These are phyloP conservation scores for Hippolais icterina DNA, from an alignment of 2,113 vertebrate species.

Conservation along the genomic window DNA sequence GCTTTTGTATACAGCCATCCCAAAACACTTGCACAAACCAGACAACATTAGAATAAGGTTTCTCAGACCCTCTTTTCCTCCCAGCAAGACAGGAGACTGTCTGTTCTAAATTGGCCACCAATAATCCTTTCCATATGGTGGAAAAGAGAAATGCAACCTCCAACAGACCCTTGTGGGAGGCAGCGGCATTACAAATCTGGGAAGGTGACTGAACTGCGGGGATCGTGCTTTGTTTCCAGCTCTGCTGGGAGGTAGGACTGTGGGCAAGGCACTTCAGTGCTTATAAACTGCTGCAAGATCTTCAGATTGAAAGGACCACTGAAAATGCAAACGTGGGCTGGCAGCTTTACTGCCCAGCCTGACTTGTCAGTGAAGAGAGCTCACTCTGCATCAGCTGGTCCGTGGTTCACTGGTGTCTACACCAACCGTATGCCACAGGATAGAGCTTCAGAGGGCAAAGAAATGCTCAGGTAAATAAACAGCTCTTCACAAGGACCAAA, in stretches of 20 bases:
- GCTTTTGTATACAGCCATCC: neutral
- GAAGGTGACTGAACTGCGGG: neutral
- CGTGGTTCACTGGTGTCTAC: neutral
- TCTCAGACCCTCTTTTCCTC: neutral
- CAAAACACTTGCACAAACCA: neutral
- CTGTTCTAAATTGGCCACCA: neutral
- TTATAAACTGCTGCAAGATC: neutral
- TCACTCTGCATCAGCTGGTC: neutral
- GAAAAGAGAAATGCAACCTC: neutral
- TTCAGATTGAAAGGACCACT: neutral
- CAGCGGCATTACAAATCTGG: neutral
- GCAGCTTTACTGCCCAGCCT: neutral
- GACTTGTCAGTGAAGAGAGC: neutral
- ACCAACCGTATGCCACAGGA: neutral
- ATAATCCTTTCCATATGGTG: slow-evolving; percentile 12
- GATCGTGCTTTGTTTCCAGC: neutral
- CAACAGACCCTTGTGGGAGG: neutral
- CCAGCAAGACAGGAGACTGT: neutral
- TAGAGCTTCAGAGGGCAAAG: neutral
- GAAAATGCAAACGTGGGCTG: neutral
- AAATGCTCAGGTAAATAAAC: neutral
- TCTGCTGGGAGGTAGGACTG: neutral
- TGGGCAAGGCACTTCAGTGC: neutral
- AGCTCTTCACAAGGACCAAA: neutral
- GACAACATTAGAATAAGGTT: neutral